Percentiles rank a stretch among this genome's conserved stretches.
phyloP scores from a whole-genome alignment of 2,888 invertebrate species.

The Eustalomyia histrio region DNA sequence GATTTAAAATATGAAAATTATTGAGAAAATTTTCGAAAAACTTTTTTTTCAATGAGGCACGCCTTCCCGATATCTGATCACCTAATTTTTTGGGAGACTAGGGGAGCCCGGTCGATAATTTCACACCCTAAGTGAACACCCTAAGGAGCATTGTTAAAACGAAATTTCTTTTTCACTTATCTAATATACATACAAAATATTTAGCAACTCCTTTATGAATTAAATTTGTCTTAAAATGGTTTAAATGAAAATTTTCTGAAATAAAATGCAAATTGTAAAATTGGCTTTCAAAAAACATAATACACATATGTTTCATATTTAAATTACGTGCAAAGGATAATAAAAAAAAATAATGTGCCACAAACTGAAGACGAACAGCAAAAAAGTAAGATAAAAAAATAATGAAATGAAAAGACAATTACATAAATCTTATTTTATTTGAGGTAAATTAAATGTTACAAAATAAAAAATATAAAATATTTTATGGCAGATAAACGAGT shows the following conservation, averaged over 20 bases:
- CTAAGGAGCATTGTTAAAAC: too few species aligned
- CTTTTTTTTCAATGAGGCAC: too few species aligned
- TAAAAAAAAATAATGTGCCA: conserved; percentile 38
- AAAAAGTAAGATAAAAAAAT: conserved; percentile 23
- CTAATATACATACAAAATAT: conserved; percentile 25
- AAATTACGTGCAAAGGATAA: conserved; percentile 63
- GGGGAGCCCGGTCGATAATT: too few species aligned
- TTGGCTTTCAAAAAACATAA: conserved; percentile 43
- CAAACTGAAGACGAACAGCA: conserved; percentile 10
- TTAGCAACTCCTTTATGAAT: conserved; percentile 50
- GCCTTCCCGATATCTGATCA: too few species aligned
- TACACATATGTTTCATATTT: conserved; percentile 60
- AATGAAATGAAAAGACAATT: conserved; percentile 57
- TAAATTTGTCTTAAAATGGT: conserved; percentile 41
- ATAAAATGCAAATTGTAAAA: conserved; percentile 59
- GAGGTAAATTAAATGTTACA: conserved; percentile 58
- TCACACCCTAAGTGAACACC: too few species aligned
- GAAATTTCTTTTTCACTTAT: conserved; percentile 16
- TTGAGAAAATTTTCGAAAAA: too few species aligned
- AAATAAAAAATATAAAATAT: conserved; percentile 51
- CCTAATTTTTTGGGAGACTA: too few species aligned
- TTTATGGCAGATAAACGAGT: conserved; percentile 56
- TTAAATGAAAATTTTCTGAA: conserved; percentile 48
- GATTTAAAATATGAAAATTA: too few species aligned
- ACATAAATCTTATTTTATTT: conserved; percentile 65